Evolutionary conservation across 2,797 vertebrate genomes (phyloP).

Genomic region (Tamandua tetradactyla): DNA sequence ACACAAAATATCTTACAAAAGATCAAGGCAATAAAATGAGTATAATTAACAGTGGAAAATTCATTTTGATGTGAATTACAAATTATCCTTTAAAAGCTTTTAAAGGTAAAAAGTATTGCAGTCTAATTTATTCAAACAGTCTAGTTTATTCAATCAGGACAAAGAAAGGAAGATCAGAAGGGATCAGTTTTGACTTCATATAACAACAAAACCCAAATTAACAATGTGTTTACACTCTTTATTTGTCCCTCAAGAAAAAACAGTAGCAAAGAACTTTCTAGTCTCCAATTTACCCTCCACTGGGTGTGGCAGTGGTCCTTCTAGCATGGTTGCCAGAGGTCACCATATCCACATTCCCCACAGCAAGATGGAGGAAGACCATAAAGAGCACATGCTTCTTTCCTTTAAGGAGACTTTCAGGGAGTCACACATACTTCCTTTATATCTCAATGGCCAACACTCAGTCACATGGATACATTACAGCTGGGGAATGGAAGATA

Average conservation of each 20-base stretch:
- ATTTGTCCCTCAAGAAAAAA: neutral
- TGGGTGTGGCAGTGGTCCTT: neutral
- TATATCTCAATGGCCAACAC: neutral
- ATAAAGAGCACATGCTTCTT: neutral
- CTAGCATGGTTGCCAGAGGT: neutral
- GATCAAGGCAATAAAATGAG: conserved; percentile 71
- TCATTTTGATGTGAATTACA: conserved; percentile 60
- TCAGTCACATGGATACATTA: neutral
- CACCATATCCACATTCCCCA: neutral
- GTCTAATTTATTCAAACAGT: conserved; percentile 73
- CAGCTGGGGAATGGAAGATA: neutral
- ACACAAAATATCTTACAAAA: conserved; percentile 69
- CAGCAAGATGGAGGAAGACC: neutral
- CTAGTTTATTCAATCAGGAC: too few relatives aligned
- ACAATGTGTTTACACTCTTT: neutral
- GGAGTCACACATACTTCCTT: neutral
- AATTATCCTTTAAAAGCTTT: conserved; percentile 65
- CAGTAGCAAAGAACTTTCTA: neutral
- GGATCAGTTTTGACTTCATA: neutral
- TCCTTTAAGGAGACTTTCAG: neutral
- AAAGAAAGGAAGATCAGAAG: conserved; percentile 51
- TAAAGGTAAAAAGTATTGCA: conserved; percentile 71
- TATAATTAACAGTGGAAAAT: conserved; percentile 61
- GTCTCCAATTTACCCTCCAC: neutral
- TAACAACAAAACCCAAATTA: conserved; percentile 1